These are phyloP conservation scores for Chalcis sispes DNA, from an alignment of 2,888 invertebrate genomes.

Conservation along the genomic window DNA sequence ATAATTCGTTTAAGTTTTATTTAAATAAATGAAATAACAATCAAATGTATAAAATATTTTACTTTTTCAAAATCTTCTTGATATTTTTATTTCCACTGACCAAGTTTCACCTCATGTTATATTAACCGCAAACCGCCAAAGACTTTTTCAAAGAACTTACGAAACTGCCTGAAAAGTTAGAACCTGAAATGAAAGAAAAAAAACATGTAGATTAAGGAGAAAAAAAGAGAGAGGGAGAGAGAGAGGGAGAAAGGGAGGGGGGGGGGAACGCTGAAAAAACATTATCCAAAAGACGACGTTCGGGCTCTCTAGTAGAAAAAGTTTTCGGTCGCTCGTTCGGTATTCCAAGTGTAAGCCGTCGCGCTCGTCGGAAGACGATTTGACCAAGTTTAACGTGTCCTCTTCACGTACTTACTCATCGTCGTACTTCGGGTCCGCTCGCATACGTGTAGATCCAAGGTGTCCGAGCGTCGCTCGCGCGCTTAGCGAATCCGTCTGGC, in stretches of 20 bases:
- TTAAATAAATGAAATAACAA: no score
- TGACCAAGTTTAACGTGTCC: constrained; percentile 71
- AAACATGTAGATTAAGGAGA: not conserved
- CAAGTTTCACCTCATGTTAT: not conserved
- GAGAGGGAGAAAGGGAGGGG: not conserved
- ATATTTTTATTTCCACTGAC: no score
- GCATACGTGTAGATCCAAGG: constrained; percentile 57
- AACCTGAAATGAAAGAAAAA: not conserved
- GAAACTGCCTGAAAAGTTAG: not conserved
- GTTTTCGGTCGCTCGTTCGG: constrained; percentile 59
- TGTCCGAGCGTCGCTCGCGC: constrained; percentile 54
- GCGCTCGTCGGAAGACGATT: constrained; percentile 71
- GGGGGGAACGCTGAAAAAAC: constrained; percentile 49
- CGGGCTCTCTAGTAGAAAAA: no score
- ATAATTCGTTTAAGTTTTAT: no score
- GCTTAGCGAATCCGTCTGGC: constrained; percentile 76
- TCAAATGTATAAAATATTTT: no score
- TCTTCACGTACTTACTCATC: constrained; percentile 58
- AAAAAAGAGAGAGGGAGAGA: not conserved
- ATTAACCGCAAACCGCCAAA: not conserved
- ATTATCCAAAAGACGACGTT: constrained; percentile 51
- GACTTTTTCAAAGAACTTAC: not conserved
- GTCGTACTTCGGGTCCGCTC: not conserved
- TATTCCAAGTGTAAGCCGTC: constrained; percentile 66
- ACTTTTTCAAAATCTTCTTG: no score